A percentile compares a stretch with the other conserved stretches of the same genome.
Evolutionary conservation across 2,888 invertebrate genomes (phyloP).

Genomic region (Asteroscopus sphinx): DNA sequence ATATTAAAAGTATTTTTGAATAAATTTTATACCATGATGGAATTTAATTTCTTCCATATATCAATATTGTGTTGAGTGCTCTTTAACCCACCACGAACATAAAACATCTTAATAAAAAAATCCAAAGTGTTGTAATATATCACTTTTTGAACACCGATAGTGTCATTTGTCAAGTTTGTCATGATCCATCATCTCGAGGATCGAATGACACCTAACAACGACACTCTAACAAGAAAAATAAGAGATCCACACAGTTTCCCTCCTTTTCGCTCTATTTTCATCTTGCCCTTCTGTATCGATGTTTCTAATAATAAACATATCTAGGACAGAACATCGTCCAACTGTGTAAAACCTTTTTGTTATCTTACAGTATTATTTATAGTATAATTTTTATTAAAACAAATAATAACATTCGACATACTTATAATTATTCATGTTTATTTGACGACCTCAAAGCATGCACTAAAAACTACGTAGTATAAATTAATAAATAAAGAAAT

Average conservation of each 20-base stretch:
- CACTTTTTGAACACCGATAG: conserved; percentile 1
- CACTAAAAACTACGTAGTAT: no score
- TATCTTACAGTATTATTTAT: no score
- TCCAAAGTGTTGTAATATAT: conserved; percentile 20
- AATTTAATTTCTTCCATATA: no score
- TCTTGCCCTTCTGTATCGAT: conserved; percentile 31
- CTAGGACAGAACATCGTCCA: conserved; percentile 24
- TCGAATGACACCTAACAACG: conserved; percentile 3
- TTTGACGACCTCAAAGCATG: no score
- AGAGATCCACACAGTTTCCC: conserved; percentile 17
- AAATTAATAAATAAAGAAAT: no score
- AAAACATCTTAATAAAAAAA: not conserved
- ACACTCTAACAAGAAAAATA: conserved; percentile 6
- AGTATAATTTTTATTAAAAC: no score
- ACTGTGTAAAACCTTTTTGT: conserved; percentile 9
- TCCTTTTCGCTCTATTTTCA: conserved; percentile 41
- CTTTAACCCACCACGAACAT: no score
- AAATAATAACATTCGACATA: no score
- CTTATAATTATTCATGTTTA: no score
- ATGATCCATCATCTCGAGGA: conserved; percentile 18
- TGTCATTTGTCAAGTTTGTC: conserved; percentile 36
- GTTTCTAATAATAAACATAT: conserved; percentile 36
- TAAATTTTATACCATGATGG: no score
- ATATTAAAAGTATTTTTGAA: no score
- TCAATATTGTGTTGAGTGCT: no score